A percentile compares a stretch with the other conserved stretches of the same genome.
These are phyloP conservation scores for Cancer borealis DNA, from an alignment of 2,888 invertebrate genomes.

Conservation along the genomic window DNA sequence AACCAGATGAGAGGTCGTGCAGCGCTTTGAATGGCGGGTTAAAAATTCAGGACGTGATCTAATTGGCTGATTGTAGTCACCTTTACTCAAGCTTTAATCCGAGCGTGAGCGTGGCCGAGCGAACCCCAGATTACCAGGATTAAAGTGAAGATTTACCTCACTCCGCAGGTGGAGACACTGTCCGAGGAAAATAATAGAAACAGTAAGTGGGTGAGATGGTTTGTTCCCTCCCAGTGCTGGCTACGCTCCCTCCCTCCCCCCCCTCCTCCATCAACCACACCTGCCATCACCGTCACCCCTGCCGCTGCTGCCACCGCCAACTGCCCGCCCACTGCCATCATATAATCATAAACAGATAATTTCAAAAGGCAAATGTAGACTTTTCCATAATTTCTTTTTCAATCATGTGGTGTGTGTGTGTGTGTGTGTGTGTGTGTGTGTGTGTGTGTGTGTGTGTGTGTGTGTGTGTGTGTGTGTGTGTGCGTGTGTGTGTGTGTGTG, in stretches of 20 bases:
- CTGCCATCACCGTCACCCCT: not conserved
- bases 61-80: constrained; percentile 73
- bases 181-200: not conserved
- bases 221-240: not conserved
- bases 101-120: constrained; percentile 54
- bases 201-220: constrained; percentile 8
- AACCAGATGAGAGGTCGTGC: constrained; percentile 63
- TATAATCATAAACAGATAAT: not conserved
- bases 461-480: not conserved
- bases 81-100: constrained; percentile 67
- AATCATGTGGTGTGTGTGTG: not conserved
- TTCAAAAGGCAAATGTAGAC: not conserved
- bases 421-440: not conserved
- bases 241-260: not conserved
- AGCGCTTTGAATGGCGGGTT: constrained; percentile 69
- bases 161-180: constrained; percentile 25
- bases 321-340: not conserved
- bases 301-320: not conserved
- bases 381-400: not conserved
- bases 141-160: constrained; percentile 54
- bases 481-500: too few relatives aligned
- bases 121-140: constrained; percentile 49
- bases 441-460: not conserved
- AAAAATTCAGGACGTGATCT: constrained; percentile 70
- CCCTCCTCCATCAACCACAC: not conserved